Evolutionary conservation across 2,113 vertebrate genomes (phyloP), one percentile per base, ranked within the genome.

Genomic region (Leuciscus idus): DNA sequence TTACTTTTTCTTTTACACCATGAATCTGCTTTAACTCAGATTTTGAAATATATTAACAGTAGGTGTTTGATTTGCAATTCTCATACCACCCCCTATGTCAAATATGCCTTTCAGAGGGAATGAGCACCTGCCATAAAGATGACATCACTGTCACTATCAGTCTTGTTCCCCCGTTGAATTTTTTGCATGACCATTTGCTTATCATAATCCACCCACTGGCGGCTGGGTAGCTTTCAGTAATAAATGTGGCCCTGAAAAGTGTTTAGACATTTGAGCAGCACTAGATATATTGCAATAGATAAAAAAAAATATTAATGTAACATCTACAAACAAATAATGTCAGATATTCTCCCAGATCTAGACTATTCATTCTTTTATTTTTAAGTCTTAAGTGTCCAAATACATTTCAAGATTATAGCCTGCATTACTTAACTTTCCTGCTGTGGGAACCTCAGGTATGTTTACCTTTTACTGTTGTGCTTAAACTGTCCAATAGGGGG

Each of bases 401-500:
- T 43, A 62, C 5, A 62, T 28, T 46, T 81, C 15, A 28, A 4
- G 39, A 4, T 74, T 74, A 26, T 74, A 48, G 11, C 70, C 11
- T 48, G 39, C 39, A 26, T 74, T 26, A 48, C 72, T 46, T 46
- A 46, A 73, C 39, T 46, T 11, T 13, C 1, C 1, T 78, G 48
- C 61, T 81, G 61, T 17, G n/a, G n/a, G 66, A 81, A 28, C 28
- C 9, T 78, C 15, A 52, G n/a, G 39, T 48, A 21, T 21, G 10
- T 50, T 36, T 50, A 81, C 59, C 39, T 81, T 9, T 81, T 36
- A 72, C 50, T 28, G 82, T n/a, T 83, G 48, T 73, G 7, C 82
- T 57, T 73, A 66, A 86, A 50, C 1, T 30, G 50, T n/a, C 88
- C 88, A 84, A 84, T 61, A 89, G 88, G 81, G 36, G 88, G 88